Evolutionary conservation across 2,888 invertebrate species (phyloP), one percentile per base, ranked within the genome.

Genomic region (Hypomecis atomaria): DNA sequence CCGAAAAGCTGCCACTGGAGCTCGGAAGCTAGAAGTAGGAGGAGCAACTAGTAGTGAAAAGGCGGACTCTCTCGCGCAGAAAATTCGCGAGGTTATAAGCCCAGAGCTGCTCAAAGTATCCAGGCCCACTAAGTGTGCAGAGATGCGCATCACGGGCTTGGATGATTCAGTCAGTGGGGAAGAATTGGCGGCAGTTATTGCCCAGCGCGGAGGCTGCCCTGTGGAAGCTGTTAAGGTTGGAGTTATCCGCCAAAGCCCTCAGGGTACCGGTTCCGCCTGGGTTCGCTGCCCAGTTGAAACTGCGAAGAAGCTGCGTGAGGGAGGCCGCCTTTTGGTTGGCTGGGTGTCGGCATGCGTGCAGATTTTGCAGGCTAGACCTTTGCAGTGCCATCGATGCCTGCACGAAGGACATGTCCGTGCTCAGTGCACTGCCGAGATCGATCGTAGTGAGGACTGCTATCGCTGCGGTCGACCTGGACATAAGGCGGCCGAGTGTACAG

Each of bases 101-200:
- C 8, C 40, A 9, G 40, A 40, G 8, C 6, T 40, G 40, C 6
- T 40, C 40, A 40, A 7, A 40, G 40, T 40, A 2, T 6, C 40
- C 6, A 40, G 40, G 40, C 40, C 40, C 5, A 40, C 8, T 3
- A 40, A 40, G 8, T 40, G 40, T 11, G 59, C 49, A 11, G 53
- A 47, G 0, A 1, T 59, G n/a, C 59, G 53, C 1, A 48, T 59
- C 6, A 9, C 40, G 1, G 59, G 59, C 8, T 40, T 59, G 33
- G 59, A 59, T 10, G 59, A 59, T 47, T 59, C 59, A 1, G 40
- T 53, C 40, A 33, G n/a, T n/a, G n/a, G n/a, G n/a, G n/a, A n/a
- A n/a, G n/a, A n/a, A n/a, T n/a, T n/a, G n/a, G n/a, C n/a, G n/a
- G n/a, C n/a, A n/a, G n/a, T n/a, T n/a, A n/a, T n/a, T n/a, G n/a